These are phyloP conservation scores for Erynnis tages DNA, from an alignment of 2,888 invertebrate genomes.

Conservation along the genomic window DNA sequence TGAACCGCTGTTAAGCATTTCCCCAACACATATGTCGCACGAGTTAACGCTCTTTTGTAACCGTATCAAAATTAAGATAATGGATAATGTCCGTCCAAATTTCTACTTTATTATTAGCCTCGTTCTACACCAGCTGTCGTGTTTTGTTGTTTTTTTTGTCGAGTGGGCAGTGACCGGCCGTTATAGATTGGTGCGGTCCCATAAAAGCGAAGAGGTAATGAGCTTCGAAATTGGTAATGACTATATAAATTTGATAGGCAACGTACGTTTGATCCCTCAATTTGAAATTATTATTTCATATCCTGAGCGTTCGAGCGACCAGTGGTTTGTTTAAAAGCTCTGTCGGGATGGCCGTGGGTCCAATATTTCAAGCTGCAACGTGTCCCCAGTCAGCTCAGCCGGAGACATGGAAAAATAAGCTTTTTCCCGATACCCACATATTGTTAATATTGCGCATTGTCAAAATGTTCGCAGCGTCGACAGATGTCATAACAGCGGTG, in stretches of 20 bases:
- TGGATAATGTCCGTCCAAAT: slow-evolving; percentile 71
- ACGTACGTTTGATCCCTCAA: slow-evolving; percentile 51
- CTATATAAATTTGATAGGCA: slow-evolving; percentile 61
- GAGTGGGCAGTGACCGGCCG: slow-evolving; percentile 64
- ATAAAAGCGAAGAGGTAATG: slow-evolving; percentile 68
- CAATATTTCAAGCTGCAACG: slow-evolving; percentile 26
- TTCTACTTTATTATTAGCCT: slow-evolving; percentile 69
- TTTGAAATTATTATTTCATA: slow-evolving; percentile 60
- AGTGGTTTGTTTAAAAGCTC: slow-evolving; percentile 12
- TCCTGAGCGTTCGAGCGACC: slow-evolving; percentile 27
- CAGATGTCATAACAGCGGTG: slow-evolving; percentile 61
- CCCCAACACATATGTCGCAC: slow-evolving; percentile 66
- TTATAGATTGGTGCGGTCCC: slow-evolving; percentile 65
- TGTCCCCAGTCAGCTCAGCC: slow-evolving; percentile 38
- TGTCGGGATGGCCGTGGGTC: slow-evolving; percentile 13
- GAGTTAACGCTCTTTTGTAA: slow-evolving; percentile 75
- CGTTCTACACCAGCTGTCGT: slow-evolving; percentile 65
- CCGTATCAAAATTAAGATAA: slow-evolving; percentile 80
- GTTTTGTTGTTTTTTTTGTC: slow-evolving; percentile 50
- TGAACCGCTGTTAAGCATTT: slow-evolving; percentile 44
- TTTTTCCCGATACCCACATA: slow-evolving; percentile 28
- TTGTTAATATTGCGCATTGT: slow-evolving; percentile 37
- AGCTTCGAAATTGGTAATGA: slow-evolving; percentile 73
- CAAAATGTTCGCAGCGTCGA: slow-evolving; percentile 46
- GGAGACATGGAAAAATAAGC: slow-evolving; percentile 36